Evolutionary conservation across 30 jellyfish, hydroid and myxozoan species (phyloP), one percentile per base, ranked within the genome.

Genomic region (Nemopilema nomurai): DNA sequence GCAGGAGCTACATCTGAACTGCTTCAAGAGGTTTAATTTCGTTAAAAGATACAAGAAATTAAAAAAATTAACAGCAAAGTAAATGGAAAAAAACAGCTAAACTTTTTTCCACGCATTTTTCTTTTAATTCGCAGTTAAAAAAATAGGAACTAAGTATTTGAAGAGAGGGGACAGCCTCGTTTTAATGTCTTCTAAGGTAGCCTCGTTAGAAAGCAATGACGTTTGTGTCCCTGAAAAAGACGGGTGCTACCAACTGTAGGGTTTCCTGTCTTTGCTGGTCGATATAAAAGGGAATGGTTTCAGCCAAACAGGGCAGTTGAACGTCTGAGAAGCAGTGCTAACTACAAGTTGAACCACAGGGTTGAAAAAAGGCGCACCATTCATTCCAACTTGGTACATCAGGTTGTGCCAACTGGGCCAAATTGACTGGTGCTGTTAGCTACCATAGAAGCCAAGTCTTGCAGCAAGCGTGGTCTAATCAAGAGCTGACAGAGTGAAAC

Each of bases 201-300:
- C 57, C 57, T 41, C 57, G 57, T 41, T 18, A 32, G n/a, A 9
- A 0, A 67, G 31, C 19, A 23, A 67, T 67, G 76, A 67, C 76
- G 76, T 67, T 19, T 62, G 29, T 17, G 8, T 17, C 26, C 22
- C 4, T 23, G 21, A 23, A 17, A 23, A 23, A 32, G 72, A 19
- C 29, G 33, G 76, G 76, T n/a, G 76, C 32, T 41, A 41, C 9
- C 57, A 41, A n/a, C 76, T 67, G 0, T 1, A 32, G 33, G 76
- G 76, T 32, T 67, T 67, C 76, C 76, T 67, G 76, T 67, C 76
- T 18, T 23, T 67, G 76, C 18, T 67, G 76, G 76, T 67, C 33
- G 76, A 32, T 67, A 67, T 67, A 67, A 67, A 67, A 67, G 18
- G 76, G 76, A 41, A 13, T 41, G 13, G 13, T 41, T 41, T 41